phyloP scores from a whole-genome alignment of 2,797 vertebrate species.

The Leptatherina wallacei region DNA sequence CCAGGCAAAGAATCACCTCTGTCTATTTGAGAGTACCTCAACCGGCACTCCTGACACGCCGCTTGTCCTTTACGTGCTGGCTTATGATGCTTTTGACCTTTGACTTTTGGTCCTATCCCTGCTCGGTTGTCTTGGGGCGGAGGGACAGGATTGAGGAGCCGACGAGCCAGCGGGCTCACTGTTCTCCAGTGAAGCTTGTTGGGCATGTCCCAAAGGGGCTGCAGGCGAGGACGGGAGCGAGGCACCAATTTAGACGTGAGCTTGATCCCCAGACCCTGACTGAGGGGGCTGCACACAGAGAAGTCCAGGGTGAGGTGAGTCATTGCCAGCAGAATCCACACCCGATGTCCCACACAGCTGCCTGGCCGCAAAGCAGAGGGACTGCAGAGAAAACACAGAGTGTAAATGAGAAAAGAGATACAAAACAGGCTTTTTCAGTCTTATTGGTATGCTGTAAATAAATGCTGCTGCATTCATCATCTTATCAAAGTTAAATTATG shows the following conservation, averaged over 20 bases:
- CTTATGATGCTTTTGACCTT: slow-evolving; percentile 71
- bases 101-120: slow-evolving; percentile 63
- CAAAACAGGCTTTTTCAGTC: neutral
- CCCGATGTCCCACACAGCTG: slow-evolving; percentile 80
- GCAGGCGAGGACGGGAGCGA: slow-evolving; percentile 75
- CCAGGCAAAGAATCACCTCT: slow-evolving; percentile 55
- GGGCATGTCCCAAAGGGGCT: slow-evolving; percentile 78
- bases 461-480: slow-evolving; percentile 44
- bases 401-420: slow-evolving; percentile 43
- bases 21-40: slow-evolving; percentile 68
- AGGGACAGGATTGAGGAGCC: slow-evolving; percentile 71
- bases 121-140: slow-evolving; percentile 64
- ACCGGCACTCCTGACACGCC: slow-evolving; percentile 74
- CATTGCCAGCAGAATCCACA: slow-evolving; percentile 86
- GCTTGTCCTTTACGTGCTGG: slow-evolving; percentile 65
- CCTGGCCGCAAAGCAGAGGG: slow-evolving; percentile 78
- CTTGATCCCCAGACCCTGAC: slow-evolving; percentile 77
- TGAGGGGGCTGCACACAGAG: slow-evolving; percentile 81
- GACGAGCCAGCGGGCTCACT: slow-evolving; percentile 74
- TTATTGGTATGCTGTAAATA: slow-evolving; percentile 17
- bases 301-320: slow-evolving; percentile 87
- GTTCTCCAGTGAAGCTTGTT: slow-evolving; percentile 81
- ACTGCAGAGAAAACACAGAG: slow-evolving; percentile 69
- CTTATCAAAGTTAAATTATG: slow-evolving; percentile 47
- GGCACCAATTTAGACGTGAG: slow-evolving; percentile 76